Percentiles rank a stretch among this genome's conserved stretches.
phyloP scores from a whole-genome alignment of 2,888 invertebrate species.

The Cheilosia vulpina region DNA sequence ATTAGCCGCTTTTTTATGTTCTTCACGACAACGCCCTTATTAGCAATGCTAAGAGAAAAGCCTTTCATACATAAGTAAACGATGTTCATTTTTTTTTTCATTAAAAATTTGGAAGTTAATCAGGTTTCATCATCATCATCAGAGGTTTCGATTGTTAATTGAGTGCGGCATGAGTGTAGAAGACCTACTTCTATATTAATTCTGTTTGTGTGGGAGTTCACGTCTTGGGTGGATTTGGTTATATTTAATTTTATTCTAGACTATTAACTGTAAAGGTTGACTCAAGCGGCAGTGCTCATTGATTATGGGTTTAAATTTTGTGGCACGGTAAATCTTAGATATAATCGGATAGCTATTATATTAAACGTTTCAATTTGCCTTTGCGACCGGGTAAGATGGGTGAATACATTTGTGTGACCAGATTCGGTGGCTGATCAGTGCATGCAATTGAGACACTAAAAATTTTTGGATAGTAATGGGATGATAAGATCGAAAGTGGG shows the following conservation, averaged over 20 bases:
- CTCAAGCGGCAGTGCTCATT: slow-evolving; percentile 20
- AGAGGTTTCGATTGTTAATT: slow-evolving; percentile 12
- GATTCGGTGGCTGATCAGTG: not conserved
- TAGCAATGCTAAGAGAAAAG: slow-evolving; percentile 67
- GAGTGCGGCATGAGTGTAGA: not conserved
- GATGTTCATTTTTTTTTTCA: slow-evolving; percentile 18
- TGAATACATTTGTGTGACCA: slow-evolving; percentile 7
- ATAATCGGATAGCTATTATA: slow-evolving; percentile 5
- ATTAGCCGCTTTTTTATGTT: slow-evolving; percentile 11
- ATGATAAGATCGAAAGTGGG: not conserved
- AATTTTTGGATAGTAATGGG: not conserved
- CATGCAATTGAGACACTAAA: not conserved
- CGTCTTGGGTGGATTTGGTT: slow-evolving; percentile 2
- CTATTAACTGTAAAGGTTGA: slow-evolving; percentile 11
- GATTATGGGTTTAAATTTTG: not conserved
- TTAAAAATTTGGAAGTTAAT: slow-evolving; percentile 3
- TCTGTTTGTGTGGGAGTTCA: slow-evolving; percentile 55
- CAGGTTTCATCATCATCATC: slow-evolving; percentile 26
- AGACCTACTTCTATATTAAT: slow-evolving; percentile 37
- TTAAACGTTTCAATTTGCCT: slow-evolving; percentile 10
- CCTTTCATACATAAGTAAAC: slow-evolving; percentile 17
- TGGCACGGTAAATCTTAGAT: slow-evolving; percentile 8
- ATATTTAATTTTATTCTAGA: slow-evolving; percentile 14
- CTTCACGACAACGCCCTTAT: slow-evolving; percentile 67
- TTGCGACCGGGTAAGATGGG: not conserved